phyloP scores from a whole-genome alignment of 64 coral and sea anemone species.

The Montipora capricornis region DNA sequence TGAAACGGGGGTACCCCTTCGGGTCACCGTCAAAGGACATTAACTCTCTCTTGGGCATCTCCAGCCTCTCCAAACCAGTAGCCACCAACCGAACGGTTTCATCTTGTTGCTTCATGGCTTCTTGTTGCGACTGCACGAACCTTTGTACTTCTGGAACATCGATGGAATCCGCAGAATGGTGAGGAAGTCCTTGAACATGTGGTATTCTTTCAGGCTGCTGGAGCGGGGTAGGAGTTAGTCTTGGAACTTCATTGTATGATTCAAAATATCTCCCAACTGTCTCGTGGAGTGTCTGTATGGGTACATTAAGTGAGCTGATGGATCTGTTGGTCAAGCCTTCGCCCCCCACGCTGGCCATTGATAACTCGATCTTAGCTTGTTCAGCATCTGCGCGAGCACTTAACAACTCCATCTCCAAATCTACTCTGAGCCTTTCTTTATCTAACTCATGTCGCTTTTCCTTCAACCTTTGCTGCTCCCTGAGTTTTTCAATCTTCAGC shows the following conservation, averaged over 20 bases:
- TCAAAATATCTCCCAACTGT: neutral
- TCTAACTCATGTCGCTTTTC: too few species aligned
- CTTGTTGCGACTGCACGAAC: neutral
- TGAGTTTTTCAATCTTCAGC: too few species aligned
- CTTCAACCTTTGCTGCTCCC: too few species aligned
- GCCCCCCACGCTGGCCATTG: too few species aligned
- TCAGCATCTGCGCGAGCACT: too few species aligned
- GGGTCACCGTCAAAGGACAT: conserved; percentile 70
- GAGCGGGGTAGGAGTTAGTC: neutral
- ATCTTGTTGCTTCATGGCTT: neutral
- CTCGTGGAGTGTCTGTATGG: neutral
- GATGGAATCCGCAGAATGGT: neutral
- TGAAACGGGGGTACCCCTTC: conserved; percentile 55
- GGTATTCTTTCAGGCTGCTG: neutral
- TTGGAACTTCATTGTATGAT: neutral
- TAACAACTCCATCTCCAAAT: too few species aligned
- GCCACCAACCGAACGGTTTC: conserved; percentile 20
- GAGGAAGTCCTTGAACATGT: neutral
- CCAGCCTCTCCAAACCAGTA: conserved; percentile 31
- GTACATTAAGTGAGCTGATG: neutral
- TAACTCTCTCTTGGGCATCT: conserved; percentile 70
- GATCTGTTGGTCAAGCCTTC: too few species aligned
- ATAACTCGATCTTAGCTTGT: too few species aligned
- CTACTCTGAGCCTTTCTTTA: too few species aligned
- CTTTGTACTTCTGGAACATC: neutral